These are phyloP conservation scores for Ctenicera cuprea DNA, from an alignment of 2,888 invertebrate genomes.

Conservation along the genomic window DNA sequence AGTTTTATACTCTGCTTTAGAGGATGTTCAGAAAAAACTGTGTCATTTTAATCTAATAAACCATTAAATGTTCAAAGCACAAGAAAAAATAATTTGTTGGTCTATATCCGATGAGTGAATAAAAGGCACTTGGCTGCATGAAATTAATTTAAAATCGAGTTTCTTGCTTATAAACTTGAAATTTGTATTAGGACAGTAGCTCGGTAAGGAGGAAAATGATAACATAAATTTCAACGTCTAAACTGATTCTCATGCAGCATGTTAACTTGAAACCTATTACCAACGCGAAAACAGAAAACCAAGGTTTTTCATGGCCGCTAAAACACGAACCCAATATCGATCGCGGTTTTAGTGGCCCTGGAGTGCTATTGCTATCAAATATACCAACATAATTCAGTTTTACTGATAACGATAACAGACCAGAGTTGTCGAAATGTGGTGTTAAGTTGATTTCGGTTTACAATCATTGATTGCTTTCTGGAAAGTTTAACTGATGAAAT, in stretches of 20 bases:
- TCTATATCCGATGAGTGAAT: no score
- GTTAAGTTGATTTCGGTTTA: constrained; percentile 4
- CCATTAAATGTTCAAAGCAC: no score
- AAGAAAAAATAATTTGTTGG: no score
- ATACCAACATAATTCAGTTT: constrained; percentile 28
- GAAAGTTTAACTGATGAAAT: no score
- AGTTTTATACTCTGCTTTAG: no score
- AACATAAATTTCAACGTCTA: constrained; percentile 19
- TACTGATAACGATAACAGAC: constrained; percentile 29
- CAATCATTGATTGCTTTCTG: no score
- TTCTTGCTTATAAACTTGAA: constrained; percentile 4
- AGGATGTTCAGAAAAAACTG: no score
- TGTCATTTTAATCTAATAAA: no score
- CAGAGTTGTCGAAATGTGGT: constrained; percentile 19
- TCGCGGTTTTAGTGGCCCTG: constrained; percentile 19
- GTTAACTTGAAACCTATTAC: constrained; percentile 31
- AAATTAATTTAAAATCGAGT: neutral
- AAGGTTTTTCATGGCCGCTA: constrained; percentile 27
- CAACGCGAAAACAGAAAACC: constrained; percentile 23
- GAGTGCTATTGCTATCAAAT: constrained; percentile 29
- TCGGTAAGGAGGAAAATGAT: constrained; percentile 9
- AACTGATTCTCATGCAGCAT: constrained; percentile 28
- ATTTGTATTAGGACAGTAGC: neutral
- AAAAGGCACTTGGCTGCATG: no score
- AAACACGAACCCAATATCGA: constrained; percentile 26